phyloP scores from a whole-genome alignment of 1,140 invertebrate species.

The Atta texana region DNA sequence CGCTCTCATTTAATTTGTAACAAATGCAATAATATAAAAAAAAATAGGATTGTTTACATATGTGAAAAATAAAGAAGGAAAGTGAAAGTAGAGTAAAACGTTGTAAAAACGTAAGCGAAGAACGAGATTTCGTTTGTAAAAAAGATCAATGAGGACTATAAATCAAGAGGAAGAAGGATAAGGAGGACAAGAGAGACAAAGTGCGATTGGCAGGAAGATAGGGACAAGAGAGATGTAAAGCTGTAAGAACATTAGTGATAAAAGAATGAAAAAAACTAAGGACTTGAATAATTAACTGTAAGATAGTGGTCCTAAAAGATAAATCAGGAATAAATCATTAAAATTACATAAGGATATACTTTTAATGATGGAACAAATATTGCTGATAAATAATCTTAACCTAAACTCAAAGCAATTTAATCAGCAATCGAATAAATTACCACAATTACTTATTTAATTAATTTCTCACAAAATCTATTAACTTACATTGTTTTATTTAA shows the following conservation, averaged over 20 bases:
- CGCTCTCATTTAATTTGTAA: background rate
- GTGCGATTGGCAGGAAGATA: constrained; percentile 27
- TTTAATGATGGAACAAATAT: constrained; percentile 6
- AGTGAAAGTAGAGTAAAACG: background rate
- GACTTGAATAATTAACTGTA: constrained; percentile 41
- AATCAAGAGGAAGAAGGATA: background rate
- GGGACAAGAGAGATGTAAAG: constrained; percentile 18
- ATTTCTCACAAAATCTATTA: background rate
- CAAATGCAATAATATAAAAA: background rate
- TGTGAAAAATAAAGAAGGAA: constrained; percentile 30
- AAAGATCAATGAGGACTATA: constrained; percentile 21
- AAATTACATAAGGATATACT: constrained; percentile 2
- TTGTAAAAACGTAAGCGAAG: constrained; percentile 9
- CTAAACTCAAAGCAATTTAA: background rate
- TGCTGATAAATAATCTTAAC: background rate
- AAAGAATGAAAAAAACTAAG: constrained; percentile 39
- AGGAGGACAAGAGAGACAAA: constrained; percentile 40
- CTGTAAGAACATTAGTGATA: constrained; percentile 36
- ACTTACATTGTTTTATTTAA: background rate
- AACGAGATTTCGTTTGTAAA: constrained; percentile 28
- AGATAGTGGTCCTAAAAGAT: background rate
- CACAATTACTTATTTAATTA: background rate
- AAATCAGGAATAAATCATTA: constrained; percentile 13
- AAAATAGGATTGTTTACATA: constrained; percentile 39
- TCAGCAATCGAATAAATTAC: background rate